Conservation (phyloP, 2,797 vertebrate species). For the Synanceia verrucosa region DNA sequence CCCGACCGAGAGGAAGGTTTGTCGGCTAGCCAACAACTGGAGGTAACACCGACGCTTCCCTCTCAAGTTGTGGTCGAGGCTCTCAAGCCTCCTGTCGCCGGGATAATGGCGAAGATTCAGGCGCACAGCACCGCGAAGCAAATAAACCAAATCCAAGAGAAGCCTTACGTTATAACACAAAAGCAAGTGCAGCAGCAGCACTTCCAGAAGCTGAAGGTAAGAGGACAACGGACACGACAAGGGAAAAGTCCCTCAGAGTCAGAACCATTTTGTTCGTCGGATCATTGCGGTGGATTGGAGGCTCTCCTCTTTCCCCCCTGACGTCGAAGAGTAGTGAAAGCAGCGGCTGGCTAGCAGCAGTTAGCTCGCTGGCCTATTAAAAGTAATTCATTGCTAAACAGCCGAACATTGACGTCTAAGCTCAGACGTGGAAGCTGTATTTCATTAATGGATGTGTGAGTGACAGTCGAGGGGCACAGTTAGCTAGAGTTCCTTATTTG, state of each 20-base stretch:
- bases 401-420: constrained; percentile 31
- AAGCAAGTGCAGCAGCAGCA: constrained; percentile 89
- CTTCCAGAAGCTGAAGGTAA: constrained; percentile 90
- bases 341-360: constrained; percentile 61
- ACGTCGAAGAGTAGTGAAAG: constrained; percentile 70
- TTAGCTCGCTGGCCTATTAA: constrained; percentile 74
- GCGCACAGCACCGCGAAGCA: constrained; percentile 86
- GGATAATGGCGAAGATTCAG: constrained; percentile 90
- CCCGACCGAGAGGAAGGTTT: constrained; percentile 78
- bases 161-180: constrained; percentile 85
- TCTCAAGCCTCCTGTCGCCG: constrained; percentile 72
- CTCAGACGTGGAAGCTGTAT: constrained; percentile 36
- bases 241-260: constrained; percentile 76
- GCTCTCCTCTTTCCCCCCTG: constrained; percentile 44
- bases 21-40: constrained; percentile 80
- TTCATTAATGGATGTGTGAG: constrained; percentile 30
- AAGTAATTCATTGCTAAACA: constrained; percentile 71
- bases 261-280: constrained; percentile 82
- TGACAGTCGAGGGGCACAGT: constrained; percentile 51
- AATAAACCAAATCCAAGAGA: constrained; percentile 86
- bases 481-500: constrained; percentile 61
- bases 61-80: constrained; percentile 77
- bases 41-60: constrained; percentile 73
- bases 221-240: constrained; percentile 67
- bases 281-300: constrained; percentile 53